Conservation (phyloP, 2,797 vertebrate genomes). For the Podarcis siculus region DNA sequence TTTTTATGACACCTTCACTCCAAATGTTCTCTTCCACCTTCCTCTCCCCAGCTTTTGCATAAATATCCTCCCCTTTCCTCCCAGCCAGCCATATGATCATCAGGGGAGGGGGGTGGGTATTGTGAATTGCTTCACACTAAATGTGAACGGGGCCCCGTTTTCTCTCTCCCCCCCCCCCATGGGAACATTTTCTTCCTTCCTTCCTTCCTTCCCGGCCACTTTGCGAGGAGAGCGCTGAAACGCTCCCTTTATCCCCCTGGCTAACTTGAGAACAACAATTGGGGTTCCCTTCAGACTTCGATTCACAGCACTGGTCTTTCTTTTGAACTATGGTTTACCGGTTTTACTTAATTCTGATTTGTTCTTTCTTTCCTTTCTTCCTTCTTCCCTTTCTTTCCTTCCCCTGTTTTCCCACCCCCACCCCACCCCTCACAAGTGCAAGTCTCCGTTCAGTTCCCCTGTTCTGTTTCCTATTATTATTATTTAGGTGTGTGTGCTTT, state of each 20-base stretch:
- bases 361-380: constrained; percentile 24
- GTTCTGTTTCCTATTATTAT: constrained; percentile 79
- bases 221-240: constrained; percentile 71
- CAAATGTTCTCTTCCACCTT: too few relatives aligned
- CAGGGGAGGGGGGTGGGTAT: not conserved
- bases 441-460: constrained; percentile 71
- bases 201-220: constrained; percentile 1
- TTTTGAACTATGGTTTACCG: constrained; percentile 67
- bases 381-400: not conserved
- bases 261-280: constrained; percentile 28
- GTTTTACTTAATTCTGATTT: constrained; percentile 44
- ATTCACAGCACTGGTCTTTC: constrained; percentile 75
- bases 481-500: constrained; percentile 73
- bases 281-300: constrained; percentile 78
- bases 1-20: not conserved
- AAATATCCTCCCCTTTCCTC: not conserved
- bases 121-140: not conserved
- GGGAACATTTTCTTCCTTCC: not conserved
- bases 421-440: constrained; percentile 45
- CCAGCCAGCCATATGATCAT: not conserved
- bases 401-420: constrained; percentile 43
- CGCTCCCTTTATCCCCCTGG: not conserved
- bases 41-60: not conserved
- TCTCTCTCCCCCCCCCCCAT: not conserved
- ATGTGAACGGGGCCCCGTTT: not conserved